A percentile compares a stretch with the other conserved stretches of the same genome.
These are phyloP conservation scores for Antheraea pernyi DNA, from an alignment of 1,140 invertebrate genomes.

Conservation along the genomic window DNA sequence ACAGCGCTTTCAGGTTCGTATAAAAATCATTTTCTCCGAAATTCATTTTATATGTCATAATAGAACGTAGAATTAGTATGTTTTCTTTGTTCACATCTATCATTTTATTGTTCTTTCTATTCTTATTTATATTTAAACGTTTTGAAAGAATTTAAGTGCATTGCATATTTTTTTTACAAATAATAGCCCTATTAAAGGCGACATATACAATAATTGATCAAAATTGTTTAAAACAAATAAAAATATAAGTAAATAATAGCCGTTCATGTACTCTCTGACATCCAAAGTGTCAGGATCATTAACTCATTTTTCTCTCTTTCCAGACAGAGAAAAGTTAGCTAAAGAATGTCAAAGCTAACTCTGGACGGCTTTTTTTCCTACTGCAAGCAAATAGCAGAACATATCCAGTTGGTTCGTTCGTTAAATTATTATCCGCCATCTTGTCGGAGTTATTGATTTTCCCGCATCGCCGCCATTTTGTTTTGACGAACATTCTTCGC, in stretches of 20 bases:
- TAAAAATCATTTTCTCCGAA: conserved; percentile 1
- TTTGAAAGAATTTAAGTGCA: background rate
- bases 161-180: background rate
- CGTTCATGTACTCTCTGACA: conserved; percentile 25
- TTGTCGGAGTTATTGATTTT: conserved; percentile 24
- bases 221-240: background rate
- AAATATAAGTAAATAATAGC: conserved; percentile 16
- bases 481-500: background rate
- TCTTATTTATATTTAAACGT: conserved; percentile 17
- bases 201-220: background rate
- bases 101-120: conserved; percentile 12
- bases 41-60: background rate
- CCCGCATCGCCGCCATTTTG: conserved; percentile 24
- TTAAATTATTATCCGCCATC: conserved; percentile 32
- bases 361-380: conserved; percentile 76
- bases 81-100: conserved; percentile 13
- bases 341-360: conserved; percentile 71
- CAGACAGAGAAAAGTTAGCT: conserved; percentile 53
- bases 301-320: conserved; percentile 47
- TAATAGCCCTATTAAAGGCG: background rate
- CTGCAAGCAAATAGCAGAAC: conserved; percentile 77
- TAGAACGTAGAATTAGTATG: conserved; percentile 15
- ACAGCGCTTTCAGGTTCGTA: background rate
- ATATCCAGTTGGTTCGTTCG: conserved; percentile 76
- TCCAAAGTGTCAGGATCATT: conserved; percentile 25